Evolutionary conservation across 2,888 invertebrate genomes (phyloP).

Genomic region (Gnatocerus cornutus): DNA sequence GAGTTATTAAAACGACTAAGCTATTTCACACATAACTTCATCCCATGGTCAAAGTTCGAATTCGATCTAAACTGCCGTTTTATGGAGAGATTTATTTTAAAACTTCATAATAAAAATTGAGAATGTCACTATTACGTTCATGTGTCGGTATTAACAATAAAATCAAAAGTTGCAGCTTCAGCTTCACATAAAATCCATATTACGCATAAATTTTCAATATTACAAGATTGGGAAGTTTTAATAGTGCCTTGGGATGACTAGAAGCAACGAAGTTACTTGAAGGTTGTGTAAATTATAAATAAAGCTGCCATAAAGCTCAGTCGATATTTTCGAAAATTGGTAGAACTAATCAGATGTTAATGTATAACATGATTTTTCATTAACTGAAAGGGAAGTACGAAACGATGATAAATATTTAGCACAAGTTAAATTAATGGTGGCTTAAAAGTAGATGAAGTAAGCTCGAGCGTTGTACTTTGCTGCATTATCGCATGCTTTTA

Average conservation of each 20-base stretch:
- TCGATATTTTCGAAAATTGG: constrained; percentile 3
- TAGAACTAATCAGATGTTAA: constrained; percentile 7
- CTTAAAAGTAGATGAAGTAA: too few species aligned
- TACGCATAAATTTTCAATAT: constrained; percentile 29
- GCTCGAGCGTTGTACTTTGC: neutral
- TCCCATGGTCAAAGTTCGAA: constrained; percentile 16
- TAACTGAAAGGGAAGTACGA: too few species aligned
- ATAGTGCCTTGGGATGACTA: constrained; percentile 20
- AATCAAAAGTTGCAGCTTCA: constrained; percentile 14
- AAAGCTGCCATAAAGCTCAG: constrained; percentile 1
- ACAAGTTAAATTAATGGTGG: too few species aligned
- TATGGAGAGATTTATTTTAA: constrained; percentile 44
- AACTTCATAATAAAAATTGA: constrained; percentile 43
- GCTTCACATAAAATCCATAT: constrained; percentile 17
- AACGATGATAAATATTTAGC: too few species aligned
- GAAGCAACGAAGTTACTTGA: constrained; percentile 7
- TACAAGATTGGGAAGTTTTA: constrained; percentile 26
- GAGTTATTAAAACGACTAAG: constrained; percentile 62
- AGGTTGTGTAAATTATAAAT: constrained; percentile 13
- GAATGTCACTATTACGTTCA: constrained; percentile 36
- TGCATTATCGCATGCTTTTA: constrained; percentile 30
- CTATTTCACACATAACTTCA: constrained; percentile 27
- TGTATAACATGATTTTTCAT: too few species aligned
- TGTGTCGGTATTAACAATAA: constrained; percentile 34
- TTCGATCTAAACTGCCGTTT: constrained; percentile 23